Conservation (phyloP, 2,113 vertebrate genomes). For the Poicephalus meyeri region DNA sequence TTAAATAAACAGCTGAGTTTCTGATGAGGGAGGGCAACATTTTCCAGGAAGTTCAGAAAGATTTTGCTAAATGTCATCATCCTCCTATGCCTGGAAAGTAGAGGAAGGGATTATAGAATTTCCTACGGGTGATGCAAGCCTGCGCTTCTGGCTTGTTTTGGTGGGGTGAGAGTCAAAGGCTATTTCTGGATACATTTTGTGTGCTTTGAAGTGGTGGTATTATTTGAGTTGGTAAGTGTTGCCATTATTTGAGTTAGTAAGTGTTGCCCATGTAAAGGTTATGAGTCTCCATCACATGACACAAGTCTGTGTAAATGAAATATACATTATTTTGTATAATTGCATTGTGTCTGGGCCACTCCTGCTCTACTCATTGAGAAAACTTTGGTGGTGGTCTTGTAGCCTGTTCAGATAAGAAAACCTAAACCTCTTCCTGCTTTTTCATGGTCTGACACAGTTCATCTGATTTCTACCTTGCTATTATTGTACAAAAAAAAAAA, state of each 20-base stretch:
- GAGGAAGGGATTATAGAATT: neutral
- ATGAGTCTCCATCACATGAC: neutral
- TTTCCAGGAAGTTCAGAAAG: neutral
- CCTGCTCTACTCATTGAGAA: neutral
- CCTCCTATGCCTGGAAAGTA: neutral
- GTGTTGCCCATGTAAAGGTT: neutral
- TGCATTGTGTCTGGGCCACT: neutral
- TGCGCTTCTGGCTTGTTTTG: neutral
- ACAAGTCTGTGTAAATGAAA: neutral
- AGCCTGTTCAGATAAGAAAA: neutral
- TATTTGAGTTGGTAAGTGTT: neutral
- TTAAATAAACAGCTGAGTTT: neutral
- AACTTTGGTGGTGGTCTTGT: neutral
- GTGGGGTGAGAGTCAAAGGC: neutral
- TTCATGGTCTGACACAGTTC: neutral
- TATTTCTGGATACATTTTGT: neutral
- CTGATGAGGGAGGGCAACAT: neutral
- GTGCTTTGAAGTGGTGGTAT: neutral
- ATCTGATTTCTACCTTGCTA: neutral
- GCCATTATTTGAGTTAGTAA: neutral
- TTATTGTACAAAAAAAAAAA: neutral
- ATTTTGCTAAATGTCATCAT: neutral
- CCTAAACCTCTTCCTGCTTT: neutral
- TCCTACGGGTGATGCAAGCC: neutral
- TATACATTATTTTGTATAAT: fast-evolving